A percentile compares a stretch with the other conserved stretches of the same genome.
These are phyloP conservation scores for Zeugodacus cucurbitae DNA, from an alignment of 1,140 invertebrate genomes.

Conservation along the genomic window DNA sequence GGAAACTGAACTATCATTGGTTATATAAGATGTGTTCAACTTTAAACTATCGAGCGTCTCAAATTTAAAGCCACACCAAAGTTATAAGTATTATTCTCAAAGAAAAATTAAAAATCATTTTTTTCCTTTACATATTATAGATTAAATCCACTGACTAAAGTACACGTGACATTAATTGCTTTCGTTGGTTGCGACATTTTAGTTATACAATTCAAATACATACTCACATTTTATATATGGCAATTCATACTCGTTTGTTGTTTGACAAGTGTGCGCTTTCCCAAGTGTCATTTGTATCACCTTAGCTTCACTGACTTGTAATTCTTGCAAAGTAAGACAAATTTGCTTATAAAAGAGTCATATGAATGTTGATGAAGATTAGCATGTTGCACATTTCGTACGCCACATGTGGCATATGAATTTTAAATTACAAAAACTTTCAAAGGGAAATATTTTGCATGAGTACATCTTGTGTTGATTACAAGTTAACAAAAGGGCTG, in stretches of 20 bases:
- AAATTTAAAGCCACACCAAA: too few species aligned
- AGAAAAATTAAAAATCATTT: too few species aligned
- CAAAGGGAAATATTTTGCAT: background rate
- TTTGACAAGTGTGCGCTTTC: background rate
- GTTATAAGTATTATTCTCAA: too few species aligned
- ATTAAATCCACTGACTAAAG: too few species aligned
- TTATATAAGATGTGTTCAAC: too few species aligned
- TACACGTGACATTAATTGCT: too few species aligned
- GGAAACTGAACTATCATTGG: too few species aligned
- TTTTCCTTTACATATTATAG: too few species aligned
- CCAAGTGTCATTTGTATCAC: background rate
- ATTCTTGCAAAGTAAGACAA: background rate
- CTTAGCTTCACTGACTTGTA: background rate
- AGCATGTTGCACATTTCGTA: background rate
- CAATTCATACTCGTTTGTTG: background rate
- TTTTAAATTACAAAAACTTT: background rate
- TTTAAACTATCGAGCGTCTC: too few species aligned
- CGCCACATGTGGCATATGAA: background rate
- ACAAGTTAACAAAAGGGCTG: background rate
- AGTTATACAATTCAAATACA: background rate
- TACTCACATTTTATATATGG: background rate
- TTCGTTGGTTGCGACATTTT: too few species aligned
- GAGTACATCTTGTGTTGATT: constrained; percentile 1
- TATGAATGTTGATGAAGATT: background rate
- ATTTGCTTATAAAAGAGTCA: background rate